Conservation (phyloP, 2,113 vertebrate species). For the Siphamia tubifer region DNA sequence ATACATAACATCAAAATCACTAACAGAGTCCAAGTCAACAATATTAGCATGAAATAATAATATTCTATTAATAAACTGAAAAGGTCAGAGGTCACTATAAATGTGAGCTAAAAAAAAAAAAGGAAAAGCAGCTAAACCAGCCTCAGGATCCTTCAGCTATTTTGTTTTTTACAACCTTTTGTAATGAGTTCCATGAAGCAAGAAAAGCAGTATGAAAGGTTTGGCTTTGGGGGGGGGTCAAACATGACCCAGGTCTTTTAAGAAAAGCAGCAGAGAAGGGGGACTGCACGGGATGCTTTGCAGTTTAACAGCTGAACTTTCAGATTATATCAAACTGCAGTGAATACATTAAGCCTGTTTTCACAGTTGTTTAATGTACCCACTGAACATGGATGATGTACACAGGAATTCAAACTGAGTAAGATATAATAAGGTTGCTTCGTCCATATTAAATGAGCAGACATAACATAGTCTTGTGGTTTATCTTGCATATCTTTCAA, state of each 20-base stretch:
- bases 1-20: not conserved
- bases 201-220: slow-evolving; percentile 5
- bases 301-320: too few relatives aligned
- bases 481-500: not conserved
- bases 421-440: not conserved
- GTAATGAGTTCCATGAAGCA: not conserved
- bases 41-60: not conserved
- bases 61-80: not conserved
- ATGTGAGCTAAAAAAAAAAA: slow-evolving; percentile 17
- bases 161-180: not conserved
- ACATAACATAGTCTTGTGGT: not conserved
- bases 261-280: too few relatives aligned
- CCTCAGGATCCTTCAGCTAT: not conserved
- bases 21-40: not conserved
- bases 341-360: too few relatives aligned
- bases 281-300: too few relatives aligned
- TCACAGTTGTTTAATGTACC: too few relatives aligned
- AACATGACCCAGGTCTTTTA: not conserved
- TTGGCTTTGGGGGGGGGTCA: not conserved
- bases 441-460: not conserved
- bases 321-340: too few relatives aligned
- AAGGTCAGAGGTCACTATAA: not conserved
- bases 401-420: too few relatives aligned
- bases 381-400: not conserved
- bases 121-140: not conserved